Base-by-base conservation (phyloP, 1,140 invertebrate genomes). In the Drosophila parabipectinata region DNA sequence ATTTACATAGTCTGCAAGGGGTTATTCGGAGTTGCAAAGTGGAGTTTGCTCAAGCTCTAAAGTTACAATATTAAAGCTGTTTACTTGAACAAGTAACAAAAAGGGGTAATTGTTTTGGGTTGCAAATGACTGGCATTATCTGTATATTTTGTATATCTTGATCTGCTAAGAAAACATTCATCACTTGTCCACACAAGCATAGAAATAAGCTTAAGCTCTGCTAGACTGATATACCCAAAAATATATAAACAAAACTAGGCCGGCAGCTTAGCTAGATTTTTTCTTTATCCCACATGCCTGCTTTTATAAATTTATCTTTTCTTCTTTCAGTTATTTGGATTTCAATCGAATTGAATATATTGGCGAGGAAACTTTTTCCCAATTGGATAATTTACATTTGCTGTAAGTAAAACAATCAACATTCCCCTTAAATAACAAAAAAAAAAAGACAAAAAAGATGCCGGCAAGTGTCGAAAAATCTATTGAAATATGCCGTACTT, bases 271-370 rank as follows among this genome's bases (percentile, higher is more conserved):
- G 39, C 14, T 24, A 73, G 45, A 37, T 56, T 73, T 26, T 61
- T 24, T 21, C 3, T 47, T 24, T 47, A 8, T 4, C 24, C n/a
- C 5, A 8, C 32, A 3, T 30, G 45, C 26, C 30, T 71, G 59
- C 61, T 67, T 62, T 55, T 30, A 77, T 64, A 77, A 63, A 77
- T 72, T 72, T 77, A 47, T 72, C 34, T 56, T 58, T 50, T 64
- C 41, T 71, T 67, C 76, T 88, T 82, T 55, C 82, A 94, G 93
- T 47, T 87, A 92, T 69, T 84, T 94, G 68, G 91, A 92, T 69
- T 72, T 91, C 53, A 94, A 94, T 90, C 66, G 72, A 37, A 92
- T 94, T 53, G 77, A 92, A 66, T 88, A 73, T 41, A 91, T 94
- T 69, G 90, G 88, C 41, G 72, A 92, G 52, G 76, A 92, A 71